These are phyloP conservation scores for Nematolebias whitei DNA, from an alignment of 2,113 vertebrate genomes.

Conservation along the genomic window DNA sequence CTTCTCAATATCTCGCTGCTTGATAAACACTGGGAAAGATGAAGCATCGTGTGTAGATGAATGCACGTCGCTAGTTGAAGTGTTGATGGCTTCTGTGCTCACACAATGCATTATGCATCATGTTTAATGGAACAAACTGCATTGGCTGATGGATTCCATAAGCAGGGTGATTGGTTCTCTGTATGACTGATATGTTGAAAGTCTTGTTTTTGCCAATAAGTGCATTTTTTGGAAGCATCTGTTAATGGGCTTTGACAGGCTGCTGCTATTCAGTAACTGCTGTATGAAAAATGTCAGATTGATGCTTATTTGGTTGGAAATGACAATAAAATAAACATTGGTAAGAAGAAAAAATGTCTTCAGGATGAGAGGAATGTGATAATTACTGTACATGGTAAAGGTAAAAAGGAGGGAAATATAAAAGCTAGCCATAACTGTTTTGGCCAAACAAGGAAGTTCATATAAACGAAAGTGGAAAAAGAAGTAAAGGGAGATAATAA, in stretches of 20 bases:
- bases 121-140: slow-evolving; percentile 43
- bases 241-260: slow-evolving; percentile 71
- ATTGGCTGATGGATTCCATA: slow-evolving; percentile 52
- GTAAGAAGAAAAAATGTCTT: slow-evolving; percentile 9
- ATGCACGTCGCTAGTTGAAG: slow-evolving; percentile 16
- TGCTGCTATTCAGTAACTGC: slow-evolving; percentile 67
- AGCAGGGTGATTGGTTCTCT: slow-evolving; percentile 51
- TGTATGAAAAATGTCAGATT: slow-evolving; percentile 48
- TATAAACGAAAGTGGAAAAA: too few species aligned
- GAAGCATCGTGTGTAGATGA: neutral
- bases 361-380: slow-evolving; percentile 1
- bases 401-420: neutral
- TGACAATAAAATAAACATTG: slow-evolving; percentile 16
- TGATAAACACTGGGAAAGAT: slow-evolving; percentile 32
- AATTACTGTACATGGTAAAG: neutral
- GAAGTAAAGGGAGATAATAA: too few species aligned
- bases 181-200: slow-evolving; percentile 43
- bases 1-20: slow-evolving; percentile 19
- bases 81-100: slow-evolving; percentile 44
- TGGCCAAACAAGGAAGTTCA: too few species aligned
- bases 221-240: slow-evolving; percentile 61
- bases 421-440: too few species aligned
- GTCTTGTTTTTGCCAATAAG: slow-evolving; percentile 55
- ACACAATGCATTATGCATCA: slow-evolving; percentile 67
- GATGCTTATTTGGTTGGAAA: slow-evolving; percentile 25